phyloP scores from a whole-genome alignment of 2,797 vertebrate species.

The Argya squamiceps region DNA sequence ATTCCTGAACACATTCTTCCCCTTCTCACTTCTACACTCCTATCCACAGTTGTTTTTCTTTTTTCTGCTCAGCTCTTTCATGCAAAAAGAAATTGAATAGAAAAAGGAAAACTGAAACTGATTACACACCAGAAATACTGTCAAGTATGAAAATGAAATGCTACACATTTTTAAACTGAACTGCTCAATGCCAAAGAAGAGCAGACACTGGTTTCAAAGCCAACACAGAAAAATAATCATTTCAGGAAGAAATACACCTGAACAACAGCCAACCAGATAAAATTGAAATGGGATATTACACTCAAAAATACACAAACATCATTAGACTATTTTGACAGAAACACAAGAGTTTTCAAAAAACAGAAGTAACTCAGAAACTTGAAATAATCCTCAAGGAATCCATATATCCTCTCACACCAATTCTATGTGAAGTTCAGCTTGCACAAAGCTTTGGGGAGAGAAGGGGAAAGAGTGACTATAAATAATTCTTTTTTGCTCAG shows the following conservation, averaged over 20 bases:
- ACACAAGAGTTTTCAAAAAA: not conserved
- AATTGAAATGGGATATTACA: not conserved
- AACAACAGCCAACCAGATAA: not conserved
- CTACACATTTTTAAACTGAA: constrained; percentile 3
- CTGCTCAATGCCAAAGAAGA: not conserved
- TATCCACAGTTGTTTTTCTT: not conserved
- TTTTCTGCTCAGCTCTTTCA: constrained; percentile 5
- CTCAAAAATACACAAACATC: not conserved
- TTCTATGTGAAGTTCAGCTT: not conserved
- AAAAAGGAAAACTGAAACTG: constrained; percentile 14
- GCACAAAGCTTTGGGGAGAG: not conserved
- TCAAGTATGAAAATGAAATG: constrained; percentile 13
- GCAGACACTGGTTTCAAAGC: not conserved
- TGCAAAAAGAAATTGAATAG: not conserved
- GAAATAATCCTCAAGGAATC: not conserved
- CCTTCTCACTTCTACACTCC: not conserved
- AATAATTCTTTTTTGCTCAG: not conserved
- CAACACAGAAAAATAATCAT: not conserved
- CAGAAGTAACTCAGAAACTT: not conserved
- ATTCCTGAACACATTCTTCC: not conserved
- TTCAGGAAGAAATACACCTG: constrained; percentile 1
- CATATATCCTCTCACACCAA: not conserved
- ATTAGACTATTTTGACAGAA: not conserved
- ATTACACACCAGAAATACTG: constrained; percentile 3
- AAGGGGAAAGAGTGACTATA: not conserved